Conservation (phyloP, 2,113 vertebrate genomes). For the Gymnobelideus leadbeateri region DNA sequence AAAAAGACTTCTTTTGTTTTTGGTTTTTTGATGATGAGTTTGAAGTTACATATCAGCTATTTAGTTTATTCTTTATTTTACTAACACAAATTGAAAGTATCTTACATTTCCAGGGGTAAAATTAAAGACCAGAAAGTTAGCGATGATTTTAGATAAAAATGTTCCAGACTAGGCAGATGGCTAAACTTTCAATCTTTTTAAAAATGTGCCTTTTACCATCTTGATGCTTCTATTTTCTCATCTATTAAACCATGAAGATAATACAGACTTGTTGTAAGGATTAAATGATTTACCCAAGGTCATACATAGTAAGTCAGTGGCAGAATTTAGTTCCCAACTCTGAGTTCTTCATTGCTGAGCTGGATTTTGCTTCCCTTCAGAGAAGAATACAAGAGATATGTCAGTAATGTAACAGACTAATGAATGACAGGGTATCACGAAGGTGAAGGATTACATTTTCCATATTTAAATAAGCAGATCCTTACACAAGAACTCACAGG, state of each 20-base stretch:
- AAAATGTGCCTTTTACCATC: background rate
- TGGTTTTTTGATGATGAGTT: background rate
- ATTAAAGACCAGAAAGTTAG: background rate
- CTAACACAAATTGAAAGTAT: background rate
- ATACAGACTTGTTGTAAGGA: too few relatives aligned
- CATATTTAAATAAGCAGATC: background rate
- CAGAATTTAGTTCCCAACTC: accelerated
- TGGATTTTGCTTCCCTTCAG: background rate
- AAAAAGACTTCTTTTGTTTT: background rate
- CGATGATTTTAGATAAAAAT: background rate
- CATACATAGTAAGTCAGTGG: background rate
- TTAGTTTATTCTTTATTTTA: background rate
- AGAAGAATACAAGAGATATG: background rate
- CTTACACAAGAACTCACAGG: background rate
- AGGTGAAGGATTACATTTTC: background rate
- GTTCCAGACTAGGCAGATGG: background rate
- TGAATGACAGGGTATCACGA: background rate
- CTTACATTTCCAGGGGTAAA: background rate
- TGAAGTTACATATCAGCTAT: background rate
- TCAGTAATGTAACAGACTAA: background rate
- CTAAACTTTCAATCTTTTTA: background rate
- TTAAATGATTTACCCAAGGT: background rate
- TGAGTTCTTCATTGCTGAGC: background rate
- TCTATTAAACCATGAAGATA: background rate
- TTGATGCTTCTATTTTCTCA: background rate